Conservation (phyloP, 2,888 invertebrate species). For the Macropis europaea region DNA sequence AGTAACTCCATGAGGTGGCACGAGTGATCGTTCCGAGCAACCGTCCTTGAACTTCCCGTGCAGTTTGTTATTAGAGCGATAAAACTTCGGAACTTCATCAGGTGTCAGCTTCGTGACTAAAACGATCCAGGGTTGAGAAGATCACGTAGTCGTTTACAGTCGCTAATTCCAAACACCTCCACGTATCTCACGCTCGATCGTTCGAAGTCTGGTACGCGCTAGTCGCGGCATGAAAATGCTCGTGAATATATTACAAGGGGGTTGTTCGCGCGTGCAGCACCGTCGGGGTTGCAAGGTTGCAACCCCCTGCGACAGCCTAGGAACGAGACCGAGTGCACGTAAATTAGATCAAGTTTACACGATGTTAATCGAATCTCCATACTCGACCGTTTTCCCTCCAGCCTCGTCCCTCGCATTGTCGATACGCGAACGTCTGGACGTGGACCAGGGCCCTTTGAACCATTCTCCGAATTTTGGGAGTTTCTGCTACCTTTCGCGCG, state of each 20-base stretch:
- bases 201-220: neutral
- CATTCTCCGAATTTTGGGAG: neutral
- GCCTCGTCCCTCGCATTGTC: neutral
- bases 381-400: slow-evolving; percentile 22
- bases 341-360: slow-evolving; percentile 52
- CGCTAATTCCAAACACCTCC: slow-evolving; percentile 24
- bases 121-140: slow-evolving; percentile 13
- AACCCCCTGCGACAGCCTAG: neutral
- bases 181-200: slow-evolving; percentile 41
- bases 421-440: neutral
- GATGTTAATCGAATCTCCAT: slow-evolving; percentile 54
- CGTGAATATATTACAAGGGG: slow-evolving; percentile 24
- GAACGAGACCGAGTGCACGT: slow-evolving; percentile 21
- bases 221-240: slow-evolving; percentile 42
- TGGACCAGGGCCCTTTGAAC: neutral
- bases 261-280: slow-evolving; percentile 19
- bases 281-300: slow-evolving; percentile 7
- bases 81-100: slow-evolving; percentile 35
- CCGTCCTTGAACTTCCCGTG: slow-evolving; percentile 21
- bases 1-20: neutral
- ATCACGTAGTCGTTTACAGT: neutral
- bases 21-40: neutral
- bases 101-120: slow-evolving; percentile 29
- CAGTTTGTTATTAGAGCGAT: slow-evolving; percentile 20
- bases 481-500: neutral